phyloP scores from a whole-genome alignment of 2,888 invertebrate species.

The Oconnorella tubifera region DNA sequence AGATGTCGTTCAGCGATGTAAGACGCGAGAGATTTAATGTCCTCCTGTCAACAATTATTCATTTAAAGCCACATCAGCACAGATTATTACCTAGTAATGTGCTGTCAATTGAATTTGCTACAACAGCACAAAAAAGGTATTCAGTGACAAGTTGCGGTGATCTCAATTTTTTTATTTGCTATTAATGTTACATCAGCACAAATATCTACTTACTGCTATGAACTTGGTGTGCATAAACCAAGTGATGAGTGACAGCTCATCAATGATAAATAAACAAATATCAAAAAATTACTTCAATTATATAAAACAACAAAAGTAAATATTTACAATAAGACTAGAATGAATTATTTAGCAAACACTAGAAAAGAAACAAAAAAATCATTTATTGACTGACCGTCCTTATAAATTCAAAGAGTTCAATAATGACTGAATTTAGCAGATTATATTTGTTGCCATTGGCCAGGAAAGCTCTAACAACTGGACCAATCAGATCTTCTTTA shows the following conservation, averaged over 20 bases:
- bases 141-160: not conserved
- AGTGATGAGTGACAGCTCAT: no score
- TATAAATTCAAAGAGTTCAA: slow-evolving; percentile 99
- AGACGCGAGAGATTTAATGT: slow-evolving; percentile 61
- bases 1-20: slow-evolving; percentile 96
- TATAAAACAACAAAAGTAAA: no score
- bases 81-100: no score
- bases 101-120: not conserved
- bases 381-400: slow-evolving; percentile 74
- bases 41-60: slow-evolving; percentile 59
- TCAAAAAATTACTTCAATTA: no score
- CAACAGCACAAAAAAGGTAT: not conserved
- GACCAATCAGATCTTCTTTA: slow-evolving; percentile 88
- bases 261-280: no score
- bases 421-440: slow-evolving; percentile 94
- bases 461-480: slow-evolving; percentile 92
- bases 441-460: slow-evolving; percentile 97
- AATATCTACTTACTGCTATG: no score
- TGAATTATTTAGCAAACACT: no score
- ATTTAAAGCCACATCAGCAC: not conserved
- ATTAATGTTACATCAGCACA: no score
- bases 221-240: no score
- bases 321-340: no score
- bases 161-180: no score
- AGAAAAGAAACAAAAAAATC: no score